These are phyloP conservation scores for Macquaria australasica DNA, from an alignment of 2,113 vertebrate species.

Conservation along the genomic window DNA sequence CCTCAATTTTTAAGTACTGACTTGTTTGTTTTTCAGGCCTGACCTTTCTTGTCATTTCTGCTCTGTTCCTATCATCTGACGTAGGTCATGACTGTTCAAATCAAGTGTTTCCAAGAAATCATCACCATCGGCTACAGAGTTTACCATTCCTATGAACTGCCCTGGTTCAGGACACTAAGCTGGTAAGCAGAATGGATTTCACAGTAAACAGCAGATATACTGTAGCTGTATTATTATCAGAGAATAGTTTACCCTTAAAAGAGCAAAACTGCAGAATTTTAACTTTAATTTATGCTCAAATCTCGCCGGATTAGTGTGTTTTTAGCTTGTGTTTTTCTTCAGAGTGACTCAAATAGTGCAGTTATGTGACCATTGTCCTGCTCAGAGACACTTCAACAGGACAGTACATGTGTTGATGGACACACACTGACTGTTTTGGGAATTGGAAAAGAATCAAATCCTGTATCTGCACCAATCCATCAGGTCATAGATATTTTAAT, in stretches of 20 bases:
- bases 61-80: conserved; percentile 46
- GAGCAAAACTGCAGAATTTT: background rate
- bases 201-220: background rate
- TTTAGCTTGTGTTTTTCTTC: background rate
- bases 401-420: background rate
- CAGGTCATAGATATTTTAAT: background rate
- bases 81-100: conserved; percentile 95
- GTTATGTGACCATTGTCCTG: background rate
- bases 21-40: background rate
- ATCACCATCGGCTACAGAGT: conserved; percentile 98
- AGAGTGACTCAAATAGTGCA: background rate
- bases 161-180: conserved; percentile 96
- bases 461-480: background rate
- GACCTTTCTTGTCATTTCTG: background rate
- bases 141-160: conserved; percentile 95
- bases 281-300: background rate
- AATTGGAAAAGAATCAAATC: background rate
- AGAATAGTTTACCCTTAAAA: background rate
- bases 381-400: background rate
- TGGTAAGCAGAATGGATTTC: conserved; percentile 86
- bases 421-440: background rate
- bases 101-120: conserved; percentile 99
- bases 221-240: background rate
- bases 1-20: background rate
- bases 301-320: background rate